Base-by-base conservation (phyloP, 1,140 invertebrate genomes). In the Aradophagus sp. region DNA sequence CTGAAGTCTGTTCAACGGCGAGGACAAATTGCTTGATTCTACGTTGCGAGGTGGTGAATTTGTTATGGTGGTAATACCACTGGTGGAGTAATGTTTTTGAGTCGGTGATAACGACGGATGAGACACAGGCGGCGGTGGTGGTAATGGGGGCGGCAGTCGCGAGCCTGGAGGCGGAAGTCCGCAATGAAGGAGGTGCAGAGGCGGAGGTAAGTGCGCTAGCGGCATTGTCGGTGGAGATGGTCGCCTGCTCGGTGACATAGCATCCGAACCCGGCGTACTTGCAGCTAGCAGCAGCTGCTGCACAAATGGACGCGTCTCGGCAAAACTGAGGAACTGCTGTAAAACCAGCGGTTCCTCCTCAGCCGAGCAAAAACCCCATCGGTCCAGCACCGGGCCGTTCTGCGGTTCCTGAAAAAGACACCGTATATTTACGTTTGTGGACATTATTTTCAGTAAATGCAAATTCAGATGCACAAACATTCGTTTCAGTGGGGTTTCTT, bases 1-100 rank as follows among this genome's bases (percentile, higher is more conserved):
- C 84, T 97, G 95, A 14, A 97, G 86, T 75, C 94, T 89, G 81
- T 93, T 96, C 20, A 97, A 86, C 1, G 96, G 94, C 4, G 94
- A 95, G 75, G 87, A 87, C 14, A 62, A 41, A 34, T 65, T 70
- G 34, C 78, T 87, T 34, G 85, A 75, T 8, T 83, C 83, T 5
- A 76, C 69, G 16, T 48, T 76, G 26, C 81, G 77, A 29, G 69
- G 75, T 15, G 77, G 73, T 10, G 70, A 73, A 31, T 47, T 67
- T 23, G 69, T 56, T 2, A 55, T 45, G 12, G 39, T 58, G 13
- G 59, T 74, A 17, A 52, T 45, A 38, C 45, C 50, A 36, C 44
- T 53, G 4, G 74, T 44, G 6, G 76, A 81, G 11, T 82, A 79
- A 34, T 88, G 86, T 44, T 87, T 87, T 27, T 86, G 84, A 2